Evolutionary conservation across 1,140 invertebrate genomes (phyloP).

Genomic region (Dendrolimus kikuchii): DNA sequence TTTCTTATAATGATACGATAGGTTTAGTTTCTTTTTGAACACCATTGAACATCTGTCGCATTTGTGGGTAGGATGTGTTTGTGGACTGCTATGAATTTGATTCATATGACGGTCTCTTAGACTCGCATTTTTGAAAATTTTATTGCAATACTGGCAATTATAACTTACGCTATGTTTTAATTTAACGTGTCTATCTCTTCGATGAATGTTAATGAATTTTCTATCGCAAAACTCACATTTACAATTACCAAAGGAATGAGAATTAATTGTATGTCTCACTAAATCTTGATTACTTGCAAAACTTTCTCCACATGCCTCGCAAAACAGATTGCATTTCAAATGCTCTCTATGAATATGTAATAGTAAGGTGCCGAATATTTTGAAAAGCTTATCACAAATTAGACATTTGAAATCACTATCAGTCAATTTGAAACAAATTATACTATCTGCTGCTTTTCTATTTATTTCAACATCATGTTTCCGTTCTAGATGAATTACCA

Average conservation of each 20-base stretch:
- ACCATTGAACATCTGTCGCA: constrained; percentile 31
- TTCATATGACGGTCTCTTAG: constrained; percentile 15
- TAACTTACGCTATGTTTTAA: constrained; percentile 14
- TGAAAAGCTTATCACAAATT: constrained; percentile 10
- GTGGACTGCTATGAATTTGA: constrained; percentile 24
- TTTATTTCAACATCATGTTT: neutral
- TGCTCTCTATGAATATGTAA: constrained; percentile 16
- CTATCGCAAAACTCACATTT: constrained; percentile 2
- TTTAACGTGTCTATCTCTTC: constrained; percentile 17
- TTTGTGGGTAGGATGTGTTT: no score
- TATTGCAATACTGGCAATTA: constrained; percentile 18
- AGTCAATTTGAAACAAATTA: constrained; percentile 13
- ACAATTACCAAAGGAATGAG: constrained; percentile 1
- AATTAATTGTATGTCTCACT: constrained; percentile 1
- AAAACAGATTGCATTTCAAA: constrained; percentile 4
- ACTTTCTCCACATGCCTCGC: constrained; percentile 12
- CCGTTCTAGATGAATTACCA: neutral
- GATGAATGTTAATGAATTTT: constrained; percentile 4
- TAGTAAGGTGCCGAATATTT: constrained; percentile 12
- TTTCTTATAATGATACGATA: constrained; percentile 33
- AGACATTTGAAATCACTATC: constrained; percentile 15
- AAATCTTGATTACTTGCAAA: constrained; percentile 1
- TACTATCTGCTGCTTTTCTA: constrained; percentile 1
- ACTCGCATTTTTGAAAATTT: constrained; percentile 14
- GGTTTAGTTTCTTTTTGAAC: constrained; percentile 22